phyloP scores from a whole-genome alignment of 2,888 invertebrate species.

The Tetramorium bicarinatum region DNA sequence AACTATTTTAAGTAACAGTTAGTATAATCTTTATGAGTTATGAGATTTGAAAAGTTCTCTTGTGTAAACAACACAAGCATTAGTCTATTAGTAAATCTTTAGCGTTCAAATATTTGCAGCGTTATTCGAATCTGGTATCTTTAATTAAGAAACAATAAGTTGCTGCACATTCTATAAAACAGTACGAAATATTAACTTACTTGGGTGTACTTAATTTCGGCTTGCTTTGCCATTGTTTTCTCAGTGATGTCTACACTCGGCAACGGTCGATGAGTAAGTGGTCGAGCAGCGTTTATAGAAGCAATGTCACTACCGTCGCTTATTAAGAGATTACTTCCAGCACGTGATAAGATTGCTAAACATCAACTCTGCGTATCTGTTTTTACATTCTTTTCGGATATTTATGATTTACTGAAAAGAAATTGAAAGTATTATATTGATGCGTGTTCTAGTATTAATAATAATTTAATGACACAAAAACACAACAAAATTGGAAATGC shows the following conservation, averaged over 20 bases:
- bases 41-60: background rate
- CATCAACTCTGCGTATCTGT: background rate
- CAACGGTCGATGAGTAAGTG: constrained; percentile 2
- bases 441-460: background rate
- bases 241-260: background rate
- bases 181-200: constrained; percentile 55
- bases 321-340: background rate
- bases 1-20: background rate
- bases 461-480: background rate
- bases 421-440: background rate
- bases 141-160: background rate
- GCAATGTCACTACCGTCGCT: background rate
- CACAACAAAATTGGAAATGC: background rate
- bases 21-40: background rate
- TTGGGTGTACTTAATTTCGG: constrained; percentile 69
- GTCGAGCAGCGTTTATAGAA: background rate
- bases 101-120: background rate
- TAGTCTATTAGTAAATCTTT: background rate
- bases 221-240: constrained; percentile 52
- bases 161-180: background rate
- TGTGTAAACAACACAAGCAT: background rate
- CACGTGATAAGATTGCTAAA: constrained; percentile 6
- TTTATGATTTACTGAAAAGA: background rate
- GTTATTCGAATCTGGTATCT: background rate
- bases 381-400: background rate